Evolutionary conservation across 1,140 invertebrate genomes (phyloP), one percentile per base, ranked within the genome.

Genomic region (Steinernema feltiae): DNA sequence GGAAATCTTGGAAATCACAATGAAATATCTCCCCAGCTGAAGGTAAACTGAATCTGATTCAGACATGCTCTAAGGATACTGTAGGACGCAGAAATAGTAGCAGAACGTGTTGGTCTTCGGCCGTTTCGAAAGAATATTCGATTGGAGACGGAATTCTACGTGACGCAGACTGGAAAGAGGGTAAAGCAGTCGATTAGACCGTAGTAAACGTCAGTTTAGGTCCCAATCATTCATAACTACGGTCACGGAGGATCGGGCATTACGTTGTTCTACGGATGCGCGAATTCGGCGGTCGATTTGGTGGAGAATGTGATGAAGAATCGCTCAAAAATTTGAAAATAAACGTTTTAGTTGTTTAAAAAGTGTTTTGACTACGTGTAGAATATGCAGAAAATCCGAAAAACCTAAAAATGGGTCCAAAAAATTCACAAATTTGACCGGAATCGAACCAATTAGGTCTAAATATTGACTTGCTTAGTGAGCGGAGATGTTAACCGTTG

Each of bases 171-270:
- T 32, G 48, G 75, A 30, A 71, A 46, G 71, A 12, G 71, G 73
- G 72, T 74, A 80, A 24, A 63, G n/a, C n/a, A n/a, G n/a, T n/a
- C n/a, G n/a, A n/a, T n/a, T 70, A 30, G 27, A 30, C 7, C 46
- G 12, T 31, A 2, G 27, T 77, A 15, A 12, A 24, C 1, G 18
- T 12, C 24, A 63, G 24, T 85, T 12, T 83, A 83, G 81, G 15
- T 78, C 1, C 76, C 91, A 88, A 86, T 94, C 18, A 91, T 96
- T 0, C 94, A 97, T 86, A 94, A 94, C 87, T 96, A 96, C 85
- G 94, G 94, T 1, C 94, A 96, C 85, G 93, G 94, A 0, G 93
- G 93, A 1, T 93, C 94, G 87, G 94, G 94, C 2, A 91, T 96
- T 0, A 92, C 92, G 74, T 91, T 92, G 32, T 92, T 92, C 12